These are phyloP conservation scores for Dendrophyllia cribrosa DNA, from an alignment of 64 coral and sea anemone species.

Conservation along the genomic window DNA sequence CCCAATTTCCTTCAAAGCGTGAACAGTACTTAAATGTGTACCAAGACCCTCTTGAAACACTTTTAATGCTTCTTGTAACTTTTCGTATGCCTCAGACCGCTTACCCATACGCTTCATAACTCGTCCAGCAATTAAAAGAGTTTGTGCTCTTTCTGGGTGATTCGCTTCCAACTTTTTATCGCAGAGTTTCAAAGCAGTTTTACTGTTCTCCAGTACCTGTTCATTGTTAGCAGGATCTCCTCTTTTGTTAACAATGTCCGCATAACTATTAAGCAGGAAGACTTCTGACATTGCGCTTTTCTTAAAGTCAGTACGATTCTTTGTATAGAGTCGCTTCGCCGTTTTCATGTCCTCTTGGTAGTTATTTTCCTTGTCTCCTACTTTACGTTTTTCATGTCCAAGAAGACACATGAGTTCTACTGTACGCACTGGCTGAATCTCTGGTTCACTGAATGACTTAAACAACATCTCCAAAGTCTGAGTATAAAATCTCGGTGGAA, in stretches of 20 bases:
- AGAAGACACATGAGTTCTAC: slow-evolving; percentile 37
- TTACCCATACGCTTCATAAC: not conserved
- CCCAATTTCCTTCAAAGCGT: slow-evolving; percentile 5
- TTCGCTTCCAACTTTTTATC: not conserved
- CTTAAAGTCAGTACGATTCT: not conserved
- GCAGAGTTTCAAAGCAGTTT: not conserved
- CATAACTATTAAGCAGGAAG: slow-evolving; percentile 9
- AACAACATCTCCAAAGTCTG: not conserved
- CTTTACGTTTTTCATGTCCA: slow-evolving; percentile 54
- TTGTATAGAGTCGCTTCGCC: not conserved
- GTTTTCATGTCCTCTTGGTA: not conserved
- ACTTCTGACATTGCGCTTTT: not conserved
- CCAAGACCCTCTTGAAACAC: slow-evolving; percentile 6
- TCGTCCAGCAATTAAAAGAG: not conserved
- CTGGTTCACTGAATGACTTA: not conserved
- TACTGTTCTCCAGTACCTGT: not conserved
- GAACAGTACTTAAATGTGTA: not conserved
- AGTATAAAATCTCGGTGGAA: slow-evolving; percentile 8
- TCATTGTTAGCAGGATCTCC: no score
- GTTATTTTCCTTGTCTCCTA: slow-evolving; percentile 8
- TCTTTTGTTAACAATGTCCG: not conserved
- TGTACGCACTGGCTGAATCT: not conserved
- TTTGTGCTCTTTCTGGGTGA: not conserved
- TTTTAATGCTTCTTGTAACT: not conserved
- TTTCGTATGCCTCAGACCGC: not conserved